Evolutionary conservation across 2,113 vertebrate genomes (phyloP).

Genomic region (Ellobius talpinus): DNA sequence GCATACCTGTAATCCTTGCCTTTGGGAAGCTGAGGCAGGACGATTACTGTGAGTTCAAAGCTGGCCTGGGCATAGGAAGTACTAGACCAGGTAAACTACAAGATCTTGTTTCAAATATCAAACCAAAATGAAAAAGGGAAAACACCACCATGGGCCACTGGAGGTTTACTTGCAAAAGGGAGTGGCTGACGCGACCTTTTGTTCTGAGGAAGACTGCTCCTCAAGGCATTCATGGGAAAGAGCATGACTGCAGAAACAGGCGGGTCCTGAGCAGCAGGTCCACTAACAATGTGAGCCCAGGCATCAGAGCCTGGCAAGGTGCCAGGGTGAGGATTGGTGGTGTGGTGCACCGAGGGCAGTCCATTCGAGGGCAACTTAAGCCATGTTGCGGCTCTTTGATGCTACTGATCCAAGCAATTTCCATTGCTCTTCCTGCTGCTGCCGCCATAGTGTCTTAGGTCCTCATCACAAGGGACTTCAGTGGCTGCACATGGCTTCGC

Average conservation of each 20-base stretch:
- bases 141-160: background rate
- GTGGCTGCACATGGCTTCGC: background rate
- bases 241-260: background rate
- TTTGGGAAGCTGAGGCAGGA: background rate
- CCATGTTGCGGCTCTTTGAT: background rate
- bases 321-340: background rate
- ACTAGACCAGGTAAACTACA: background rate
- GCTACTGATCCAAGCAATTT: too few species aligned
- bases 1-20: background rate
- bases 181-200: background rate
- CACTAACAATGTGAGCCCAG: too few species aligned
- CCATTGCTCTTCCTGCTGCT: background rate
- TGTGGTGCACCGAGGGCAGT: rapidly evolving
- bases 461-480: background rate
- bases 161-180: background rate
- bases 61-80: background rate
- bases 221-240: background rate
- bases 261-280: background rate
- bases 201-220: background rate
- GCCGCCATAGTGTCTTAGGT: background rate
- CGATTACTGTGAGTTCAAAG: background rate
- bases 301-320: background rate
- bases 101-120: background rate
- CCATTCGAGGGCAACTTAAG: background rate
- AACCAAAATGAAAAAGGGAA: background rate